Evolutionary conservation across 1,140 invertebrate genomes (phyloP), one percentile per base, ranked within the genome.

Genomic region (Anagrus nilaparvatae): DNA sequence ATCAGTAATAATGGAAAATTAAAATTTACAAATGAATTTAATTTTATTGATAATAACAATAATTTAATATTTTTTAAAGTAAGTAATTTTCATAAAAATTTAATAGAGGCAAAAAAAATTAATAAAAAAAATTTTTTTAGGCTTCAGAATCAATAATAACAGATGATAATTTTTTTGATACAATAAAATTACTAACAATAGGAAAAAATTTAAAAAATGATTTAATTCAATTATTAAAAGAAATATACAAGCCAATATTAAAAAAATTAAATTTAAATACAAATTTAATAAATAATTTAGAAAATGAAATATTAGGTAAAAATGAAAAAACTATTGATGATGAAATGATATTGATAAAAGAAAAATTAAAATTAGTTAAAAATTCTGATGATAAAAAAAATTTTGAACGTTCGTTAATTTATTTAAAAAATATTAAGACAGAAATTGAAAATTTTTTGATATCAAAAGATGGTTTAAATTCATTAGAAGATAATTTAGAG

Each of bases 91-190:
- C 14, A 35, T 21, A 16, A 30, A 18, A 31, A 8, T 30, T n/a
- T n/a, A n/a, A n/a, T n/a, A n/a, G n/a, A n/a, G n/a, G n/a, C n/a
- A n/a, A n/a, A 42, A 25, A 32, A 35, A 8, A 40, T 6, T 43
- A 37, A 39, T 0, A 9, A 12, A 30, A 30, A 30, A 35, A 37
- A 38, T 33, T 9, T 24, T 44, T 32, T 3, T 17, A 67, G 62
- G 21, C 66, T 5, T 43, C 47, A 21, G 50, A 58, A 4, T 43
- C 50, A 0, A 3, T 33, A 12, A 50, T 69, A 4, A 64, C 61
- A 0, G 61, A 64, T 8, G 53, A 56, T 3, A 69, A 69, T 53
- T 64, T 66, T 43, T 55, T 65, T 41, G 62, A 69, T 1, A 39
- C 65, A 1, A 54, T 69, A 2, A 64, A 66, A 33, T 51, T 69